phyloP scores from a whole-genome alignment of 2,888 invertebrate genomes.

The Temnothorax rugatulus region DNA sequence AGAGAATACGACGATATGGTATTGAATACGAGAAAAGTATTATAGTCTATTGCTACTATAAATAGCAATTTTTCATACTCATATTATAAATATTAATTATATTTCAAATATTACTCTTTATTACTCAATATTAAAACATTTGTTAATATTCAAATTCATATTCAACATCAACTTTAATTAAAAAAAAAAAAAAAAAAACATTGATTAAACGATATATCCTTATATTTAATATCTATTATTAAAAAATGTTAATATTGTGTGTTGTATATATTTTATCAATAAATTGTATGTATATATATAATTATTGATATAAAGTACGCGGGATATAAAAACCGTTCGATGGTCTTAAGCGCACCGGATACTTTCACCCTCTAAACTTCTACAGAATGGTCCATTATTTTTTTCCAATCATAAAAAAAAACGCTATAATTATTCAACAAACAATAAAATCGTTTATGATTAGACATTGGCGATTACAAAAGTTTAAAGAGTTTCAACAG shows the following conservation, averaged over 20 bases:
- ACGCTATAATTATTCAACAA: conserved; percentile 18
- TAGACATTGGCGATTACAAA: conserved; percentile 12
- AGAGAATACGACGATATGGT: neutral
- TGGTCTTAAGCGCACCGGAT: neutral
- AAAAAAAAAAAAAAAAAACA: neutral
- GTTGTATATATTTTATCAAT: conserved; percentile 20
- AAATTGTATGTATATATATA: conserved; percentile 17
- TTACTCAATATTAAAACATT: conserved; percentile 23
- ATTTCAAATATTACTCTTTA: neutral
- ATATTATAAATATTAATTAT: conserved; percentile 11
- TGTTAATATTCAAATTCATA: conserved; percentile 24
- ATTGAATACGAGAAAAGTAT: conserved; percentile 2
- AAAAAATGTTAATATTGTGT: conserved; percentile 22
- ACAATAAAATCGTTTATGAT: neutral
- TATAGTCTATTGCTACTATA: conserved; percentile 9
- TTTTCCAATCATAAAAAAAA: neutral
- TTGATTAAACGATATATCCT: conserved; percentile 20
- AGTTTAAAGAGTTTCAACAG: neutral
- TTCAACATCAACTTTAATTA: conserved; percentile 19
- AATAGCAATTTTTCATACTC: neutral
- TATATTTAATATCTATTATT: conserved; percentile 23
- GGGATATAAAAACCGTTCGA: neutral
- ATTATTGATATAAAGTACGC: conserved; percentile 25
- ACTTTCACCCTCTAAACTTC: neutral
- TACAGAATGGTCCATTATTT: conserved; percentile 17